Base-by-base conservation (phyloP, 2,113 vertebrate species). In the Silurus meridionalis region DNA sequence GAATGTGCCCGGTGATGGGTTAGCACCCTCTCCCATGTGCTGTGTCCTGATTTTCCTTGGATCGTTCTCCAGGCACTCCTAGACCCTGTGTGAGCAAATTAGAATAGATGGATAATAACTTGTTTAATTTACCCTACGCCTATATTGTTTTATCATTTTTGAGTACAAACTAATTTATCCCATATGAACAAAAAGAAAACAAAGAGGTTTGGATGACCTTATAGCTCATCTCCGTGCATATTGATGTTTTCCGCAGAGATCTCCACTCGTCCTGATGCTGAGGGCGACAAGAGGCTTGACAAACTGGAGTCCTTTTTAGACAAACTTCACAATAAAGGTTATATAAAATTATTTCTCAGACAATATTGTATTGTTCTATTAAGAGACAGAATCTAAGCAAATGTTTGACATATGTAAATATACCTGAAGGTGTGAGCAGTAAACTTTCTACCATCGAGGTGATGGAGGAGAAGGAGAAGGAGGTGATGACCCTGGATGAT, bases 231-330 rank as follows among this genome's bases (percentile, higher is more conserved):
- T 77, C 9, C 15, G 61, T 28, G 25, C n/a, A 52, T 78, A 2
- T 8, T 72, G 74, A 60, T 86, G 21, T 85, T 85, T 52, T 82
- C 87, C 55, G 8, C 91, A 96, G 95, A 95, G 91, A 96, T 95
- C 86, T 93, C 94, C 86, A 94, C 87, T 23, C 91, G 91, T 71
- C 91, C 89, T 69, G 93, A 91, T 37, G 87, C 93, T 8, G 94
- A 96, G 84, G 94, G 95, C 63, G 95, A 96, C 80, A 95, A 95
- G 86, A 92, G 95, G 9, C 92, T 96, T 0, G 95, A 96, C 92
- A 96, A 96, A 88, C 92, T 96, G 0, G 95, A 96, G 88, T 95
- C 94, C n/a, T 96, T 96, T 88, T 92, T 96, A 8, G 95, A 95
- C 90, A 95, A 93, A 88, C 93, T 96, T 23, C 94, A 95, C 82